These are phyloP conservation scores for Myocastor coypus DNA, from an alignment of 2,113 vertebrate genomes.

Conservation along the genomic window DNA sequence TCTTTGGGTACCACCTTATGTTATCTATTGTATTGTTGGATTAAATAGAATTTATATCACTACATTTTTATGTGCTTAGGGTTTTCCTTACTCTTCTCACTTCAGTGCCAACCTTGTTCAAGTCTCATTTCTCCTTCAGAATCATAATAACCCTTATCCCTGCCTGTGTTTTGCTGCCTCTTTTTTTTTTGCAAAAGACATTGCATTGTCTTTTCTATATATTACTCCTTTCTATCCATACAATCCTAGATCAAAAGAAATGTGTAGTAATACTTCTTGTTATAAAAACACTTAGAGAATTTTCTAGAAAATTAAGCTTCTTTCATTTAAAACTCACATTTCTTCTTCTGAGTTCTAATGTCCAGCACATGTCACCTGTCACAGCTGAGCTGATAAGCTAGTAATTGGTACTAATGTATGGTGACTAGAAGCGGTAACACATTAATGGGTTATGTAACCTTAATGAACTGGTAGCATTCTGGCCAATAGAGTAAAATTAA, in stretches of 20 bases:
- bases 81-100: background rate
- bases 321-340: background rate
- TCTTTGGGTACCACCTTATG: background rate
- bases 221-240: background rate
- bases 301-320: slow-evolving; percentile 40
- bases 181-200: no score
- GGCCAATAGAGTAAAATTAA: background rate
- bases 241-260: background rate
- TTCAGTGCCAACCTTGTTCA: background rate
- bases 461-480: slow-evolving; percentile 24
- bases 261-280: background rate
- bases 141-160: background rate
- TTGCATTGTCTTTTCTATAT: background rate
- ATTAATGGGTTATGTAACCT: background rate
- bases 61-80: slow-evolving; percentile 24
- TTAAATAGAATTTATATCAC: background rate
- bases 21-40: background rate
- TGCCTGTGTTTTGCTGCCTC: background rate
- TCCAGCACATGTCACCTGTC: background rate
- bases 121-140: background rate
- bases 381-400: background rate
- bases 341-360: background rate
- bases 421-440: background rate
- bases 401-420: slow-evolving; percentile 3
- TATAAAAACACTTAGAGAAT: background rate